A percentile compares a stretch with the other conserved stretches of the same genome.
These are phyloP conservation scores for Heterotis niloticus DNA, from an alignment of 2,113 vertebrate genomes.

Conservation along the genomic window DNA sequence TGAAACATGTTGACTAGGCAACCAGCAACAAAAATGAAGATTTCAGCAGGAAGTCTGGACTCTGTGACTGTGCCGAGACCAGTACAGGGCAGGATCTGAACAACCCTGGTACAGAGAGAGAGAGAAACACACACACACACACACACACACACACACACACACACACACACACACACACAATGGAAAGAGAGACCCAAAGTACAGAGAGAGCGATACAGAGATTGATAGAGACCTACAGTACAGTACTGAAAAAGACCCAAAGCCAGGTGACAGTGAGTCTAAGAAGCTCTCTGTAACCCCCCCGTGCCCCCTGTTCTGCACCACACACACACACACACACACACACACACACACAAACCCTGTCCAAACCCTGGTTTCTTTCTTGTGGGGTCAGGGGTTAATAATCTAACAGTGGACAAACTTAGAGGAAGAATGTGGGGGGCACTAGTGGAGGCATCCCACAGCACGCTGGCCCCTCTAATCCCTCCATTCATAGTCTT, in stretches of 20 bases:
- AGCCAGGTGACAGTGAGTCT: not conserved
- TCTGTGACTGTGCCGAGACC: no score
- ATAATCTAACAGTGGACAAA: conserved; percentile 2
- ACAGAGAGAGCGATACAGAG: no score
- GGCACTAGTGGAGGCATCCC: not conserved
- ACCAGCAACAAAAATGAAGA: no score
- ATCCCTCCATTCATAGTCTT: not conserved
- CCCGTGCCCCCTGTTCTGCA: not conserved
- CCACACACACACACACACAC: not conserved
- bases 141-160: no score
- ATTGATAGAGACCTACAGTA: not conserved
- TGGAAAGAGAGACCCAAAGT: not conserved
- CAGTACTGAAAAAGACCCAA: not conserved
- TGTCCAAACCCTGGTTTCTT: not conserved
- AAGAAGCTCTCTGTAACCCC: not conserved
- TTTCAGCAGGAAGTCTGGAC: no score
- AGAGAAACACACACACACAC: no score
- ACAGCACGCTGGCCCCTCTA: not conserved
- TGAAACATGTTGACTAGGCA: no score
- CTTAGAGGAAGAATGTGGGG: not conserved
- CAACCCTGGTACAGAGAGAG: no score
- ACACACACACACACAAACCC: not conserved
- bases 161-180: not conserved
- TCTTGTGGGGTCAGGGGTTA: not conserved
- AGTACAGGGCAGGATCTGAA: no score